A percentile compares a stretch with the other conserved stretches of the same genome.
These are phyloP conservation scores for Leptosomus discolor DNA, from an alignment of 2,113 vertebrate genomes.

Conservation along the genomic window DNA sequence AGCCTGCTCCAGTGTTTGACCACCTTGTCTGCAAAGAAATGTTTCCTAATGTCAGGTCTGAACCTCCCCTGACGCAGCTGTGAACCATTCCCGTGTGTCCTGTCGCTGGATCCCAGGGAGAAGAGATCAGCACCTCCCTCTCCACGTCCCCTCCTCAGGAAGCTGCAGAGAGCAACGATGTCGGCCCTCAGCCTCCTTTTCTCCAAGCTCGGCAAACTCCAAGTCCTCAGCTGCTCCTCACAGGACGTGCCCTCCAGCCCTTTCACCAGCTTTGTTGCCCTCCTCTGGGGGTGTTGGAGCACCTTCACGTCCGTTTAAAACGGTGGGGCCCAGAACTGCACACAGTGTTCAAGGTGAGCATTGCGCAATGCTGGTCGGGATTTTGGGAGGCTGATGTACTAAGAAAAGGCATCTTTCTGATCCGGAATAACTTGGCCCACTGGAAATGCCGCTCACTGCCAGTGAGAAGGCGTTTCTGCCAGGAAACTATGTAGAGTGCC, in stretches of 20 bases:
- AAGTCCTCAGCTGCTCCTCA: neutral
- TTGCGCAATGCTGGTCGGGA: fast-evolving
- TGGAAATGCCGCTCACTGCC: neutral
- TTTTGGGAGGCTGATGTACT: neutral
- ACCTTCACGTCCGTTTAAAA: fast-evolving
- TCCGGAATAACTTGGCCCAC: neutral
- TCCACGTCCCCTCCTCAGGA: neutral
- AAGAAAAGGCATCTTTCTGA: neutral
- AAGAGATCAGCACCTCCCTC: neutral
- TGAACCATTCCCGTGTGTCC: neutral
- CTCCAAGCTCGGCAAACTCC: neutral
- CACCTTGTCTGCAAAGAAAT: neutral
- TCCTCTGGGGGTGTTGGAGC: neutral
- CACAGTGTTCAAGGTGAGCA: fast-evolving
- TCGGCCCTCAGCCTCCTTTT: neutral
- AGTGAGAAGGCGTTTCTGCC: neutral
- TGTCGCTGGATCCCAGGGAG: too few relatives aligned
- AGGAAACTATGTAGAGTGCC: neutral
- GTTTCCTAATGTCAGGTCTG: neutral
- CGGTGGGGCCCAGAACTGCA: neutral
- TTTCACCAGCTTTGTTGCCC: neutral
- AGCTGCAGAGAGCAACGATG: too few relatives aligned
- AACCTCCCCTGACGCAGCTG: neutral
- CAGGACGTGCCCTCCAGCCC: neutral
- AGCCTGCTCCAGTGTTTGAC: neutral